Evolutionary conservation across 2,113 vertebrate genomes (phyloP).

Genomic region (Brachirus orientalis): DNA sequence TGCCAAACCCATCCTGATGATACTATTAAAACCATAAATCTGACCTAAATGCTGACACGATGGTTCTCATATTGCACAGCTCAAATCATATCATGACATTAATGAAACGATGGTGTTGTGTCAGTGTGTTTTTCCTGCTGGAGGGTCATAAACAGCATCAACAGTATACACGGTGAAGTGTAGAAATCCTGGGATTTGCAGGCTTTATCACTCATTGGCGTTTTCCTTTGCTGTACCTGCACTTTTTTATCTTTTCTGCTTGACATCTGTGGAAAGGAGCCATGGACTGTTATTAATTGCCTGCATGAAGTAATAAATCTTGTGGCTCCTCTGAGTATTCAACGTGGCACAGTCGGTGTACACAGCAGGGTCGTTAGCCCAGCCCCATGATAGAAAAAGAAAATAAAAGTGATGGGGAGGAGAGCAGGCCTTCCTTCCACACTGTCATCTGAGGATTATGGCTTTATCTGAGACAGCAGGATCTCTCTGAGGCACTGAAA

Average conservation of each 20-base stretch:
- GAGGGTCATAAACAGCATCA: constrained; percentile 35
- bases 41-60: constrained; percentile 39
- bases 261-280: constrained; percentile 65
- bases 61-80: constrained; percentile 42
- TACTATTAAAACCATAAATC: constrained; percentile 30
- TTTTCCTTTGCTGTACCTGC: constrained; percentile 77
- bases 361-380: constrained; percentile 73
- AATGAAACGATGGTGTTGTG: constrained; percentile 42
- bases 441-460: constrained; percentile 53
- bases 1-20: constrained; percentile 19
- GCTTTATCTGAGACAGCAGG: constrained; percentile 55
- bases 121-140: constrained; percentile 16
- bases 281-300: constrained; percentile 79
- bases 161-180: constrained; percentile 38
- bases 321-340: constrained; percentile 67
- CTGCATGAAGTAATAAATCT: constrained; percentile 77
- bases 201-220: constrained; percentile 61
- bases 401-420: constrained; percentile 53
- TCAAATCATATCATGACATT: constrained; percentile 18
- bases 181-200: constrained; percentile 61
- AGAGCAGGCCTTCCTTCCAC: constrained; percentile 30
- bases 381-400: constrained; percentile 70
- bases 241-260: constrained; percentile 71
- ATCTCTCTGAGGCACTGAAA: constrained; percentile 34
- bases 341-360: constrained; percentile 67